Evolutionary conservation across 2,888 invertebrate species (phyloP), one percentile per base, ranked within the genome.

Genomic region (Cantharis nigra): DNA sequence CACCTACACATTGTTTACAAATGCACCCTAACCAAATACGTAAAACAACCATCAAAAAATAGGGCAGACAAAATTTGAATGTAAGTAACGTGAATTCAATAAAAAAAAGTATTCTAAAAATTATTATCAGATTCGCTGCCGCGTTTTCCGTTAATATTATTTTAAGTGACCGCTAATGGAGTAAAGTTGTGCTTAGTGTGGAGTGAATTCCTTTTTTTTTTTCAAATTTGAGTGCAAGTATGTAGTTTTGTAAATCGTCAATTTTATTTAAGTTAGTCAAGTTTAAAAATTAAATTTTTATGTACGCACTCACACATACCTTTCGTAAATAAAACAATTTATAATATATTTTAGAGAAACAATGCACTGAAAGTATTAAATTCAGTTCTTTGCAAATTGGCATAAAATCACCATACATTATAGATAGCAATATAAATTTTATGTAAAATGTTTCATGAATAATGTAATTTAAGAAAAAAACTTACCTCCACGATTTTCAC

Each of bases 401-500:
- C 72, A 72, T 28, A 72, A 69, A 74, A 77, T 77, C 74, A 74
- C 62, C 70, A 77, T 74, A 77, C 62, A 74, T 70, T 74, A 71
- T 63, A 74, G 71, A 74, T 63, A 71, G 70, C 62, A 77, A 74
- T 71, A 74, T 71, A 77, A 49, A 71, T 74, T 67, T 63, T 78
- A 75, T 78, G 71, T 78, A 74, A 77, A 77, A 69, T 74, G 67
- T 70, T 72, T 76, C 76, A 76, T 76, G 76, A 76, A 76, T 76
- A 76, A 76, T 76, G 76, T 76, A 76, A 69, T 76, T 67, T 78
- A 75, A 64, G 75, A 70, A 75, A 67, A 65, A 76, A 74, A 74
- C 92, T 94, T 92, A 97, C 96, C 98, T 95, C 96, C 94, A 93
- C 98, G 95, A 92, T 97, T 98, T 93, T 98, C 98, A 93, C 96